Base-by-base conservation (phyloP, 2,797 vertebrate species). In the Pteropus rufus region DNA sequence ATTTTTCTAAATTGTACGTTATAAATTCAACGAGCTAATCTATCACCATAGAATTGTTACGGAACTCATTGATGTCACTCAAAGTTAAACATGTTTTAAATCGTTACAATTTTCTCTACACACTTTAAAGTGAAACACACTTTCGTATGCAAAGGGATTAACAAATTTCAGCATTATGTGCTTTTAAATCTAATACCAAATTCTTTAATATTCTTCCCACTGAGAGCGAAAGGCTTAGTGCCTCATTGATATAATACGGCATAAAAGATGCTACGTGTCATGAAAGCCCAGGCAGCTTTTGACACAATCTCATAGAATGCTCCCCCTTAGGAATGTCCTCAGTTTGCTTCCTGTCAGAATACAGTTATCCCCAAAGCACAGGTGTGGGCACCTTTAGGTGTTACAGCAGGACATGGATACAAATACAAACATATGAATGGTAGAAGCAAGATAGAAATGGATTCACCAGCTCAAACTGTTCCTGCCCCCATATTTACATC, bases 311-410 rank as follows among this genome's bases (percentile, higher is more conserved):
- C 19, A 21, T 39, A 5, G 31, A 54, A 80, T 15, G 3, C 4
- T 23, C 1, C 19, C 39, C 26, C 3, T 41, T 29, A n/a, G 19
- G 1, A 46, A 36, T 15, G 1, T 60, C 3, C 7, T 58, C 2
- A 21, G 6, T 58, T 34, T 39, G 7, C 6, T 91, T 3, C 58
- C 3, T 85, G 23, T 31, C 26, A 70, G 62, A 44, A 72, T 7
- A 49, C 2, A 29, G 41, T 10, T 19, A 8, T 67, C 10, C 8
- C 18, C 10, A 79, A 19, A 8, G 4, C 8, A 54, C 31, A 15
- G 31, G 19, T 12, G 10, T 12, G 7, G 4, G 3, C 8, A 41
- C 2, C 5, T 52, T 26, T 26, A 16, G 3, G 0, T n/a, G 10
- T 16, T 36, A 19, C 34, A 21, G 24, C 31, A 21, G 7, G 12